phyloP scores from a whole-genome alignment of 2,113 vertebrate species.

The Dermatemys mawii region DNA sequence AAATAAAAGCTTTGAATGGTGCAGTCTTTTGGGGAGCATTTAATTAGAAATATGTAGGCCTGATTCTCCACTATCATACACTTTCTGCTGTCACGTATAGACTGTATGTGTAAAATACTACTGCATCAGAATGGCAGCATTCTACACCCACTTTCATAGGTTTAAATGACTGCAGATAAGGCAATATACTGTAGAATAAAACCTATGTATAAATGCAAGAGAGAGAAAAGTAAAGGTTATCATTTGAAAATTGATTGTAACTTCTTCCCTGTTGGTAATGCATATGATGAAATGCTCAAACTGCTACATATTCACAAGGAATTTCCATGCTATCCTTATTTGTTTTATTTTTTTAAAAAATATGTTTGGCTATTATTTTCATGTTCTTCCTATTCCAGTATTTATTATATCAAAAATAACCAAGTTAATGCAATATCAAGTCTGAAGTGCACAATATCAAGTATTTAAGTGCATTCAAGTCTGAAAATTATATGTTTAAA shows the following conservation, averaged over 20 bases:
- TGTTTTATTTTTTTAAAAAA: neutral
- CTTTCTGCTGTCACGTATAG: neutral
- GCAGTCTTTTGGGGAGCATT: neutral
- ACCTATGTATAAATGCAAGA: neutral
- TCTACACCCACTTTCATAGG: neutral
- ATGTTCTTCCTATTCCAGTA: neutral
- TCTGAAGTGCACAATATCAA: neutral
- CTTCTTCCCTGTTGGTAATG: neutral
- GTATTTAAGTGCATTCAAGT: neutral
- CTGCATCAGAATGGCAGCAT: neutral
- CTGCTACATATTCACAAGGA: neutral
- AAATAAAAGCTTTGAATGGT: constrained; percentile 42
- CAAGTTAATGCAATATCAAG: neutral
- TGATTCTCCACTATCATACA: neutral
- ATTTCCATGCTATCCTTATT: neutral
- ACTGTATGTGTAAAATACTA: neutral
- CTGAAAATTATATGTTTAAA: neutral
- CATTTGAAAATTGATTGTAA: neutral
- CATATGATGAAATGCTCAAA: neutral
- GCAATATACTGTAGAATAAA: no score
- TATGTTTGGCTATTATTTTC: neutral
- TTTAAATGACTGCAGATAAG: neutral
- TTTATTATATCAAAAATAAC: neutral
- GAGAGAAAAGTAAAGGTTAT: no score
- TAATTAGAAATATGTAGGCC: constrained; percentile 11